Conservation (phyloP, 2,113 vertebrate genomes). For the Calcarius ornatus region DNA sequence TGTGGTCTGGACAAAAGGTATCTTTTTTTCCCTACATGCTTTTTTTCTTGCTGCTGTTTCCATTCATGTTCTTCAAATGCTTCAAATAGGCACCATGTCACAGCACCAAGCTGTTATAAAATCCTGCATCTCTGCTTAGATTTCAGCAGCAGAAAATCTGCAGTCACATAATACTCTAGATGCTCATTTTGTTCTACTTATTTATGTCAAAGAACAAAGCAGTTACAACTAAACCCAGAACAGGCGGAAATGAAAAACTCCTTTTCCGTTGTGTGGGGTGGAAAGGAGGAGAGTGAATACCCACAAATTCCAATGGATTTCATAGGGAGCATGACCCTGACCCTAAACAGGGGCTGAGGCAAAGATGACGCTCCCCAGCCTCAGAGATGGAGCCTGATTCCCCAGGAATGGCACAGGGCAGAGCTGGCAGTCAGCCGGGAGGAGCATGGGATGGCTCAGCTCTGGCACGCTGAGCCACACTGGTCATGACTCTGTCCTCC, state of each 20-base stretch:
- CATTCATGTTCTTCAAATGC: neutral
- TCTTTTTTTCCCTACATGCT: neutral
- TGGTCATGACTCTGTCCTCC: neutral
- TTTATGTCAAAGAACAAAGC: constrained; percentile 12
- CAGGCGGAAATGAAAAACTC: constrained; percentile 4
- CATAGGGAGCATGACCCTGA: neutral
- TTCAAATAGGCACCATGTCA: neutral
- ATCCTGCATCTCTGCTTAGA: neutral
- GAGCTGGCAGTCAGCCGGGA: neutral
- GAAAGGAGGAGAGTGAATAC: neutral
- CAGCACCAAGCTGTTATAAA: neutral
- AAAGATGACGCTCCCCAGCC: neutral
- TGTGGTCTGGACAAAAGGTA: constrained; percentile 23
- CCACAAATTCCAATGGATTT: neutral
- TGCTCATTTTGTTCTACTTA: constrained; percentile 30
- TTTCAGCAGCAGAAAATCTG: constrained; percentile 35
- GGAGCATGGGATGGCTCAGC: neutral
- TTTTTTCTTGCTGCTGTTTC: neutral
- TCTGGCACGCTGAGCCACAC: neutral
- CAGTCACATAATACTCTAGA: neutral
- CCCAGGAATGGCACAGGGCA: neutral
- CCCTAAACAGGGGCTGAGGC: neutral
- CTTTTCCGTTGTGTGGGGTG: neutral
- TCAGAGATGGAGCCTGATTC: neutral
- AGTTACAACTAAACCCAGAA: neutral